These are phyloP conservation scores for Platorchestia sp. DNA, from an alignment of 1,140 invertebrate genomes.

Conservation along the genomic window DNA sequence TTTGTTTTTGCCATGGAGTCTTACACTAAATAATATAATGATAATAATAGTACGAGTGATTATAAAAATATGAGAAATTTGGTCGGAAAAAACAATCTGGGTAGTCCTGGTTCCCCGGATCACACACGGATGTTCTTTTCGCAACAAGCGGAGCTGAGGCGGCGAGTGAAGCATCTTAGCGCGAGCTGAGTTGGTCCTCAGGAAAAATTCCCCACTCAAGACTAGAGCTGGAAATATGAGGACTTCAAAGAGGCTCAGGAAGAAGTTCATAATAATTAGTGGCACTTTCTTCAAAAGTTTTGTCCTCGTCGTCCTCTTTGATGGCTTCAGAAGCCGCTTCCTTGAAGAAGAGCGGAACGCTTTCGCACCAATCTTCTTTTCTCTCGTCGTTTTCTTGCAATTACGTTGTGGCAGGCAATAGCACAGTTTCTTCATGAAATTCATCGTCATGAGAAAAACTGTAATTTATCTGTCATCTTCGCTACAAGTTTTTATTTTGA, in stretches of 20 bases:
- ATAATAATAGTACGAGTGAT: too few relatives aligned
- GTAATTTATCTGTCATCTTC: background rate
- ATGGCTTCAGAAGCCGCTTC: background rate
- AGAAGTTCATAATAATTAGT: constrained; percentile 44
- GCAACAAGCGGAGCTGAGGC: background rate
- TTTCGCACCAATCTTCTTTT: background rate
- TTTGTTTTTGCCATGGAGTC: too few relatives aligned
- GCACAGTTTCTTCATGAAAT: background rate
- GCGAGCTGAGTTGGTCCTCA: background rate
- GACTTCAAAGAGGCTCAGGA: background rate
- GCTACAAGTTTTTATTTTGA: background rate
- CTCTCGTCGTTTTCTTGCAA: background rate
- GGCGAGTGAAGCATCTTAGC: background rate
- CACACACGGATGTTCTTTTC: background rate
- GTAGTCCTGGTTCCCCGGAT: too few relatives aligned
- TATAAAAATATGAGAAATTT: too few relatives aligned
- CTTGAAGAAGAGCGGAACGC: background rate
- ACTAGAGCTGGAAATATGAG: background rate
- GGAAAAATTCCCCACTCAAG: background rate
- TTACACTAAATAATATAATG: too few relatives aligned
- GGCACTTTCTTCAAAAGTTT: constrained; percentile 28
- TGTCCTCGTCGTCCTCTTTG: constrained; percentile 35
- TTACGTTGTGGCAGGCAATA: background rate
- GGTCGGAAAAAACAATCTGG: too few relatives aligned
- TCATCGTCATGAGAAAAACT: background rate